Evolutionary conservation across 2,797 vertebrate genomes (phyloP), one percentile per base, ranked within the genome.

Genomic region (Selene dorsalis): DNA sequence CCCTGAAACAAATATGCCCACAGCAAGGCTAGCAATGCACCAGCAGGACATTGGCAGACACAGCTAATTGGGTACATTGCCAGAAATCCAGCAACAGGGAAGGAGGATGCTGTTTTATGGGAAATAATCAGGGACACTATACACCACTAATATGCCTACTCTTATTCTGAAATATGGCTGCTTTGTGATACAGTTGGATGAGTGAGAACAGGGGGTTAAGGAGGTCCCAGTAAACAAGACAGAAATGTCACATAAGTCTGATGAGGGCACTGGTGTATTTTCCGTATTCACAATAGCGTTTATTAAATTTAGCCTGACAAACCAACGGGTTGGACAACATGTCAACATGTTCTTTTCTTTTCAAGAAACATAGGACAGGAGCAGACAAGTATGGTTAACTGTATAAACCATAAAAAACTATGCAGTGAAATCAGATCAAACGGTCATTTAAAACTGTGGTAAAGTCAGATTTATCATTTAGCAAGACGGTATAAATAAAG

Each of bases 1-100:
- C 89, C 83, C 77, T 14, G 24, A 76, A 69, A 83, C 68, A 84
- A 87, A 85, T 57, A 41, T 13, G 67, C 65, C 58, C 0, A 1
- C 74, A 41, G 55, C 39, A 56, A 56, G 72, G 73, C 69, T 6
- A 50, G 78, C 72, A 41, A 45, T 20, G 61, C 66, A 65, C 52
- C 84, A 77, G 86, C 69, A 72, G 84, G 88, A 79, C 79, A 16
- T 74, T 74, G 84, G 85, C 50, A 75, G 84, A 80, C 57, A 76
- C 1, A 7, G 71, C 20, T 95, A 94, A 95, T 94, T 94, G 93
- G 92, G 94, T 92, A 95, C 94, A 95, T 94, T 93, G 87, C 80
- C 83, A 86, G 82, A 86, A 85, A 80, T 85, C 63, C 75, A 69
- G 53, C 61, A 69, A 77, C 82, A 61, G 65, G 68, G 64, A 26